These are phyloP conservation scores for Gari tellinella DNA, from an alignment of 2,888 invertebrate genomes.

Conservation along the genomic window DNA sequence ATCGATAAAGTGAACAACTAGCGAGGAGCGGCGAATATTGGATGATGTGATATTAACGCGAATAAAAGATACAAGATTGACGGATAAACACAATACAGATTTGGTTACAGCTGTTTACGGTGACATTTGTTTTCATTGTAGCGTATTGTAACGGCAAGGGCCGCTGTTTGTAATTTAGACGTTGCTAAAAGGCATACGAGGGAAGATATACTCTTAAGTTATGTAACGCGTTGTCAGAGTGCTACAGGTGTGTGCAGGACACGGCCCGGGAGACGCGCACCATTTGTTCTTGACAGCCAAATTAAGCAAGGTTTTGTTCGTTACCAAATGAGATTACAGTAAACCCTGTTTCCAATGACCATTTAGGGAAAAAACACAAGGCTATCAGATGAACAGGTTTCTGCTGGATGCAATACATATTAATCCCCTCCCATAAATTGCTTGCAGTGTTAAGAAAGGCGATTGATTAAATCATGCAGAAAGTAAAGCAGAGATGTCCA, in stretches of 20 bases:
- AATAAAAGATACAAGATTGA: slow-evolving; percentile 52
- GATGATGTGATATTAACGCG: slow-evolving; percentile 46
- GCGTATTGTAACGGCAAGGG: slow-evolving; percentile 40
- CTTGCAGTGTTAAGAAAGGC: too few relatives aligned
- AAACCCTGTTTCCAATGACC: too few relatives aligned
- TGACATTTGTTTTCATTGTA: slow-evolving; percentile 57
- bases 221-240: slow-evolving; percentile 27
- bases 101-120: slow-evolving; percentile 59
- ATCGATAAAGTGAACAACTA: slow-evolving; percentile 50
- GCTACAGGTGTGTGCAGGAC: slow-evolving; percentile 46
- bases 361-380: too few relatives aligned
- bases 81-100: slow-evolving; percentile 46
- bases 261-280: slow-evolving; percentile 1
- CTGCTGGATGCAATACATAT: too few relatives aligned
- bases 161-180: slow-evolving; percentile 30
- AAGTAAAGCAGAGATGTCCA: too few relatives aligned
- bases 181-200: slow-evolving; percentile 39
- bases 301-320: not conserved
- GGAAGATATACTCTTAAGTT: slow-evolving; percentile 31
- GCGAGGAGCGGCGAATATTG: slow-evolving; percentile 47
- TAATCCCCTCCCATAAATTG: too few relatives aligned
- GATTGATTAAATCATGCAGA: too few relatives aligned
- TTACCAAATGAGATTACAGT: not conserved
- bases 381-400: too few relatives aligned
- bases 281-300: not conserved